These are phyloP conservation scores for Nysson spinosus DNA, from an alignment of 2,888 invertebrate genomes.

Conservation along the genomic window DNA sequence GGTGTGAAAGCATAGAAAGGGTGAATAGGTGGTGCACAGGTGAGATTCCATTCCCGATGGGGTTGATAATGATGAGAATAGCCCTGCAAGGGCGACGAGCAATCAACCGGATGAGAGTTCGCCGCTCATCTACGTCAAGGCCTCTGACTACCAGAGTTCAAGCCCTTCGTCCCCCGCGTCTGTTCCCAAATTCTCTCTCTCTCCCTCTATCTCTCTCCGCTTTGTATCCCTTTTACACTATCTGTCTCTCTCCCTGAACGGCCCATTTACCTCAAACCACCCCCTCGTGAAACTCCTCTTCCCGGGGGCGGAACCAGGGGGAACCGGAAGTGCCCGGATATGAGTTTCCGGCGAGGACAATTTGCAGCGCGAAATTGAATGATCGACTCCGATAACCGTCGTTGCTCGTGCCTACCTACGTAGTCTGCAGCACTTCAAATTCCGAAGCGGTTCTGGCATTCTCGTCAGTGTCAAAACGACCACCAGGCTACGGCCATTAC, in stretches of 20 bases:
- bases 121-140: conserved; percentile 70
- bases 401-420: conserved; percentile 51
- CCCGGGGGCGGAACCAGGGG: conserved; percentile 61
- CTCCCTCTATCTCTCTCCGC: conserved; percentile 9
- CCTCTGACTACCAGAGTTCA: conserved; percentile 21
- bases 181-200: conserved; percentile 11
- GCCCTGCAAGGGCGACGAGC: conserved; percentile 24
- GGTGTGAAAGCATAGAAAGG: not conserved
- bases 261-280: conserved; percentile 33
- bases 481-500: conserved; percentile 50
- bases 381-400: conserved; percentile 76
- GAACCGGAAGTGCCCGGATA: conserved; percentile 83
- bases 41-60: conserved; percentile 16
- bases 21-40: conserved; percentile 13
- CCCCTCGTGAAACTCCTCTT: conserved; percentile 51
- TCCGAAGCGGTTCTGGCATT: conserved; percentile 45
- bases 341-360: conserved; percentile 93
- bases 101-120: conserved; percentile 70
- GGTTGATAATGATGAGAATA: conserved; percentile 23
- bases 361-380: conserved; percentile 85
- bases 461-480: conserved; percentile 43
- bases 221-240: conserved; percentile 1
- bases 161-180: conserved; percentile 16
- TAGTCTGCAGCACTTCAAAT: conserved; percentile 37
- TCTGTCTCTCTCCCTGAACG: conserved; percentile 34